Percentiles rank a stretch among this genome's conserved stretches.
Conservation (phyloP, 1,140 invertebrate species). For the Amphibalanus amphitrite region DNA sequence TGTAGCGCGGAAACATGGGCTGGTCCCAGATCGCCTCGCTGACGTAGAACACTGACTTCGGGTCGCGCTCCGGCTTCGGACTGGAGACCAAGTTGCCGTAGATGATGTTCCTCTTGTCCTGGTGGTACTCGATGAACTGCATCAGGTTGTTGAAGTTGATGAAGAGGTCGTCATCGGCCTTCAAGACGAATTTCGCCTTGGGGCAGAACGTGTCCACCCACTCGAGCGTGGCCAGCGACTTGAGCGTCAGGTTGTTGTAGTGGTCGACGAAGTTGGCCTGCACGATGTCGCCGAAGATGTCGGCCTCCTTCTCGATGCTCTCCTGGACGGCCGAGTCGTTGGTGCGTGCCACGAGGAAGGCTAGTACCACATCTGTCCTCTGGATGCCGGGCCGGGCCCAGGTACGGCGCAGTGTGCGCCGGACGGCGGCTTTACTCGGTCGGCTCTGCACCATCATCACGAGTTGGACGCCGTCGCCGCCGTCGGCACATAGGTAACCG, state of each 20-base stretch:
- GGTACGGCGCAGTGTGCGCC: conserved; percentile 39
- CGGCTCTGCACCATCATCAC: background rate
- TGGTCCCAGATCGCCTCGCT: conserved; percentile 49
- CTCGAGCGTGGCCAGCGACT: conserved; percentile 27
- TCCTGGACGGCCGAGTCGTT: conserved; percentile 9
- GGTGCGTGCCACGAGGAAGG: conserved; percentile 49
- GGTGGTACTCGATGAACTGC: conserved; percentile 36
- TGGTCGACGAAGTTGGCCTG: conserved; percentile 27
- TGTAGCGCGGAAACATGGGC: conserved; percentile 56
- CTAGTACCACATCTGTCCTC: conserved; percentile 44
- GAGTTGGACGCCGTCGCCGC: background rate
- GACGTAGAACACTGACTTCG: conserved; percentile 67
- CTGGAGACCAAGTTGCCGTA: conserved; percentile 61
- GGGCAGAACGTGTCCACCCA: conserved; percentile 23
- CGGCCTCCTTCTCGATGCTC: conserved; percentile 16
- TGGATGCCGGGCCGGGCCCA: conserved; percentile 57
- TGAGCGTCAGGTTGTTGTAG: conserved; percentile 32
- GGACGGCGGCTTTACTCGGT: background rate
- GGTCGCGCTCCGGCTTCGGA: conserved; percentile 68
- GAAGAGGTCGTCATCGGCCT: conserved; percentile 21
- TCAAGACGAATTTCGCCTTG: conserved; percentile 16
- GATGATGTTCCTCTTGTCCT: conserved; percentile 28
- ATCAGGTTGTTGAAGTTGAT: conserved; percentile 25
- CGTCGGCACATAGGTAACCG: background rate
- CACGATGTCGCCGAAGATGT: conserved; percentile 25